A percentile compares a stretch with the other conserved stretches of the same genome.
phyloP scores from a whole-genome alignment of 2,888 invertebrate species.

The Clistopyga incitator region DNA sequence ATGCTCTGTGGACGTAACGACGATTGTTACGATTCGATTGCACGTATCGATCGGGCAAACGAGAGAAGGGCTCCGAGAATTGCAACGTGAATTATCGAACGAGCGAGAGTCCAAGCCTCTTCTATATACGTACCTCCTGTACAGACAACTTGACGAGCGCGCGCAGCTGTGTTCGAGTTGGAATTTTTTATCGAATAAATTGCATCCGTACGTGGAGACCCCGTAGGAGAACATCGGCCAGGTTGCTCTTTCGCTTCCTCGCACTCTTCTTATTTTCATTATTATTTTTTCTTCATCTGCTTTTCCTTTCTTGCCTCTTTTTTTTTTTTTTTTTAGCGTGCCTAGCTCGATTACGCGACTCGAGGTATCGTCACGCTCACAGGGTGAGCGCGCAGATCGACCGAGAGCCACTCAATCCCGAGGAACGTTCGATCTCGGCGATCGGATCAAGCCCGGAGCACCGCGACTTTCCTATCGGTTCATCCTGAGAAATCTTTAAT shows the following conservation, averaged over 20 bases:
- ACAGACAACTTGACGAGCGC: slow-evolving; percentile 41
- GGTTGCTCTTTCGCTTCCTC: slow-evolving; percentile 43
- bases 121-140: slow-evolving; percentile 13
- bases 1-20: slow-evolving; percentile 53
- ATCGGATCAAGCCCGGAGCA: slow-evolving; percentile 51
- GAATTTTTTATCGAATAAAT: slow-evolving; percentile 68
- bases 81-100: slow-evolving; percentile 64
- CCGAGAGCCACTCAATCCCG: slow-evolving; percentile 43
- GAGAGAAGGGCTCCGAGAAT: slow-evolving; percentile 53
- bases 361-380: slow-evolving; percentile 63
- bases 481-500: slow-evolving; percentile 38
- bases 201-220: slow-evolving; percentile 61
- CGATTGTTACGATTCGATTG: slow-evolving; percentile 67
- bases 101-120: slow-evolving; percentile 24
- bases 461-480: slow-evolving; percentile 12
- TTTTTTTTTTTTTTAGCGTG: slow-evolving; percentile 29
- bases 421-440: slow-evolving; percentile 52
- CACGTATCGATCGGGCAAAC: slow-evolving; percentile 61
- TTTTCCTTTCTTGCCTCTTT: slow-evolving; percentile 25
- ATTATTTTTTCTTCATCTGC: slow-evolving; percentile 33
- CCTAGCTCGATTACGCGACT: slow-evolving; percentile 62
- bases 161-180: slow-evolving; percentile 45
- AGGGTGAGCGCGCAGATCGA: slow-evolving; percentile 32
- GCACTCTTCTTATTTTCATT: slow-evolving; percentile 50
- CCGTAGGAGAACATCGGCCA: slow-evolving; percentile 17